A percentile compares a stretch with the other conserved stretches of the same genome.
phyloP scores from a whole-genome alignment of 2,797 vertebrate genomes.

The Lates japonicus region DNA sequence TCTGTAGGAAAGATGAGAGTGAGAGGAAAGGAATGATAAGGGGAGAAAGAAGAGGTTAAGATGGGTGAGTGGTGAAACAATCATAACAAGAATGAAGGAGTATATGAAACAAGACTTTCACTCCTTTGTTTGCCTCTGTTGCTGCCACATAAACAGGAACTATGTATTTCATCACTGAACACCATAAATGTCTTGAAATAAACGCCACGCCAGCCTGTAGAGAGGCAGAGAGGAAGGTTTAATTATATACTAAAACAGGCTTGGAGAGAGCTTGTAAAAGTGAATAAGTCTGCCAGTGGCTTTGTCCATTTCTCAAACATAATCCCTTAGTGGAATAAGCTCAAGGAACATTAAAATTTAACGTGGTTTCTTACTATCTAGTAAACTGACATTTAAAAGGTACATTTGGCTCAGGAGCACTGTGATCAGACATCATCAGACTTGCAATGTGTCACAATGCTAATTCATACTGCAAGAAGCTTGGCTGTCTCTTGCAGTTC shows the following conservation, averaged over 20 bases:
- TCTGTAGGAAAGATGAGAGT: conserved; percentile 79
- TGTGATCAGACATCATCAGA: conserved; percentile 32
- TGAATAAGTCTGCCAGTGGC: conserved; percentile 24
- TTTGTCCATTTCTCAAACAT: conserved; percentile 31
- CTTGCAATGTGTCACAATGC: conserved; percentile 45
- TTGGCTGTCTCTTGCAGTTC: conserved; percentile 29
- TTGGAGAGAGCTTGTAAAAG: conserved; percentile 33
- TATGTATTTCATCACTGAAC: conserved; percentile 18
- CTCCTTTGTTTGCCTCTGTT: conserved; percentile 17
- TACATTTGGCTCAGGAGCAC: conserved; percentile 34
- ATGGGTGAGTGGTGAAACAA: too few species aligned
- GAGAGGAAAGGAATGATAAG: conserved; percentile 1
- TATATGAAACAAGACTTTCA: conserved; percentile 20
- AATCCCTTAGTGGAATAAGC: conserved; percentile 22
- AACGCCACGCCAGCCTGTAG: conserved; percentile 25
- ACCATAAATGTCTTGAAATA: conserved; percentile 52
- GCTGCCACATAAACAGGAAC: conserved; percentile 19
- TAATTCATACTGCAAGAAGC: conserved; percentile 14
- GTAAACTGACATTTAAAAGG: conserved; percentile 57
- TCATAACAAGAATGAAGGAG: conserved; percentile 19
- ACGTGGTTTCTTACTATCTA: conserved; percentile 28
- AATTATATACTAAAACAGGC: too few species aligned
- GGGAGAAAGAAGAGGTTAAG: neutral
- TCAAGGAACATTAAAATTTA: conserved; percentile 35
- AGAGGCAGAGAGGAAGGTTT: conserved; percentile 44